Percentiles rank a stretch among this genome's conserved stretches.
Evolutionary conservation across 2,888 invertebrate species (phyloP).

Genomic region (Plemyria rubiginata): DNA sequence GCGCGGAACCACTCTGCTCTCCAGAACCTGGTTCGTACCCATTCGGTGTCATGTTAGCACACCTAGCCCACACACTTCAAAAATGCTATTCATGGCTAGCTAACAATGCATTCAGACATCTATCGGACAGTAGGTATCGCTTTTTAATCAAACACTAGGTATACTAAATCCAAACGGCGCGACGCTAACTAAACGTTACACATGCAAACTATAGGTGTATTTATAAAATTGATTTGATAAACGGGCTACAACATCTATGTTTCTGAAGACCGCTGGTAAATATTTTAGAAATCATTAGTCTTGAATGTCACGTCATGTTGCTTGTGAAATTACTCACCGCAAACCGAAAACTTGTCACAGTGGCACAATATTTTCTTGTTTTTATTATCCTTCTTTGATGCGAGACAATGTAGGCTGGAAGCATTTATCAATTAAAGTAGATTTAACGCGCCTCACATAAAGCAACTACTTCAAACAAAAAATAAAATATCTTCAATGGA

Average conservation of each 20-base stretch:
- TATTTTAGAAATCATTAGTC: conserved; percentile 73
- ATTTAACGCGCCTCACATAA: conserved; percentile 62
- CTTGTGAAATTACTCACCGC: conserved; percentile 69
- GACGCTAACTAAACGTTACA: conserved; percentile 26
- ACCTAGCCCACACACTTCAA: conserved; percentile 33
- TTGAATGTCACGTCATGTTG: conserved; percentile 54
- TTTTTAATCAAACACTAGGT: conserved; percentile 38
- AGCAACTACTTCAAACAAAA: conserved; percentile 70
- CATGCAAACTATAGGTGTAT: conserved; percentile 40
- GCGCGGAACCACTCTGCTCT: conserved; percentile 37
- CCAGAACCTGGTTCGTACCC: conserved; percentile 36
- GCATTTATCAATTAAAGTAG: conserved; percentile 67
- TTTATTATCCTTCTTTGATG: conserved; percentile 79
- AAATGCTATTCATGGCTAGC: conserved; percentile 45
- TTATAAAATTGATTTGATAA: conserved; percentile 52
- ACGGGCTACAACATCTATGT: conserved; percentile 55
- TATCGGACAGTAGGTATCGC: conserved; percentile 33
- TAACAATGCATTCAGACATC: conserved; percentile 49
- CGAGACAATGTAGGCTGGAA: conserved; percentile 59
- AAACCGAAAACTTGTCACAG: conserved; percentile 69
- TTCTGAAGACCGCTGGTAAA: conserved; percentile 57
- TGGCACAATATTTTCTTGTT: conserved; percentile 71
- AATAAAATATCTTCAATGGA: conserved; percentile 61
- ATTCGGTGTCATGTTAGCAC: conserved; percentile 37
- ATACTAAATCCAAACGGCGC: conserved; percentile 21